A percentile compares a stretch with the other conserved stretches of the same genome.
phyloP scores from a whole-genome alignment of 2,113 vertebrate genomes.

The Myodes glareolus region DNA sequence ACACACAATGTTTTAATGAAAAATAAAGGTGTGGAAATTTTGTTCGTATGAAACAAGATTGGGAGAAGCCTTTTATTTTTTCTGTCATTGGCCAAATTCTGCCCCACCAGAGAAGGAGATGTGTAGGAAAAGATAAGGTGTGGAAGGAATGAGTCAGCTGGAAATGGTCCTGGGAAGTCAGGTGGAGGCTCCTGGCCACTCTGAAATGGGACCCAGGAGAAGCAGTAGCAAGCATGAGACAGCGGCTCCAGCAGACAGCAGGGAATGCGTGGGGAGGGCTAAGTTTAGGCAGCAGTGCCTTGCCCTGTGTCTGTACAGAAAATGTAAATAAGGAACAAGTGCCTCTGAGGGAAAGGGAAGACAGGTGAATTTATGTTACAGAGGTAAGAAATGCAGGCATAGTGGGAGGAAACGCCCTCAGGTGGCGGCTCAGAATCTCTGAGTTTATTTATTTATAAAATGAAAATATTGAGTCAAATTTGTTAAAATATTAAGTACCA shows the following conservation, averaged over 20 bases:
- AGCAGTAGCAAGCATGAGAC: too few relatives aligned
- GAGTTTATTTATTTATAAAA: conserved; percentile 47
- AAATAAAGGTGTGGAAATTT: not conserved
- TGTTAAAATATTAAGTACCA: conserved; percentile 5
- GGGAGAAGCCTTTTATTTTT: not conserved
- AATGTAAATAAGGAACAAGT: rapidly evolving
- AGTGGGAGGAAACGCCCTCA: not conserved
- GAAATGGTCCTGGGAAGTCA: not conserved
- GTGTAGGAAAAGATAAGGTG: not conserved
- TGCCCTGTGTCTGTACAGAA: not conserved
- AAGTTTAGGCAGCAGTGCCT: not conserved
- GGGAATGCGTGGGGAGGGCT: rapidly evolving
- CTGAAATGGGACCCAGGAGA: not conserved
- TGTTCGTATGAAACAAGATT: not conserved
- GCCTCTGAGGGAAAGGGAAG: not conserved
- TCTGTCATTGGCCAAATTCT: not conserved
- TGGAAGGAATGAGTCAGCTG: too few relatives aligned
- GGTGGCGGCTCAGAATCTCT: not conserved
- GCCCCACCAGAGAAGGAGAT: rapidly evolving
- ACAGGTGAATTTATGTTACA: not conserved
- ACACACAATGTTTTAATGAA: not conserved
- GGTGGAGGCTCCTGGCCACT: not conserved
- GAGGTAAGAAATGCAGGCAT: not conserved
- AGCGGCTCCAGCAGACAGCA: not conserved
- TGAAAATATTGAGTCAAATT: conserved; percentile 25